These are phyloP conservation scores for Cynaeus angustus DNA, from an alignment of 2,888 invertebrate genomes.

Conservation along the genomic window DNA sequence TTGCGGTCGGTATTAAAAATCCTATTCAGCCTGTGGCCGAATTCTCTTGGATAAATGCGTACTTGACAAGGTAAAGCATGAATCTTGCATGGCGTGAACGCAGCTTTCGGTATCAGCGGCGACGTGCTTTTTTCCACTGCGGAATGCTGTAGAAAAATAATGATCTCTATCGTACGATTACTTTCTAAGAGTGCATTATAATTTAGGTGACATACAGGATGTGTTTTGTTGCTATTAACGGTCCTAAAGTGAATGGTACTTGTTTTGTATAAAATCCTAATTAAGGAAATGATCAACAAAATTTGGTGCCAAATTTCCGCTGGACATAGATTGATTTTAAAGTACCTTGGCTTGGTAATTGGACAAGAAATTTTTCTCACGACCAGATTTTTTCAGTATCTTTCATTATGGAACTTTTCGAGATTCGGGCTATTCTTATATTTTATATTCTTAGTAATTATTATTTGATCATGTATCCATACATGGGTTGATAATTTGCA, in stretches of 20 bases:
- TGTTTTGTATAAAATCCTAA: neutral
- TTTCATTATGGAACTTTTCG: no score
- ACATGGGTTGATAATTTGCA: no score
- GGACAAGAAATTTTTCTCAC: neutral
- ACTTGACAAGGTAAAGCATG: constrained; percentile 40
- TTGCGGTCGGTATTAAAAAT: constrained; percentile 25
- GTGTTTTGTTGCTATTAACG: neutral
- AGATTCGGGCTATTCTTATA: no score
- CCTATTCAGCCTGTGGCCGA: constrained; percentile 37
- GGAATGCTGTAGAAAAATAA: neutral
- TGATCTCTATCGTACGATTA: neutral
- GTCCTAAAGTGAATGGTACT: neutral
- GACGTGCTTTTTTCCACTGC: constrained; percentile 2
- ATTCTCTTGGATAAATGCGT: constrained; percentile 26
- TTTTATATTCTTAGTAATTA: no score
- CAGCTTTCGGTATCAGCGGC: constrained; percentile 21
- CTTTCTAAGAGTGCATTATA: neutral
- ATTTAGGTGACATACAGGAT: constrained; percentile 11
- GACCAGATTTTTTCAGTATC: neutral
- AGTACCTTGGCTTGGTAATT: neutral
- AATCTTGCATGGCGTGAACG: constrained; percentile 26
- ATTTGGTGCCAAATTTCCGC: neutral
- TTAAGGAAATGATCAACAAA: constrained; percentile 9
- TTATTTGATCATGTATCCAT: no score
- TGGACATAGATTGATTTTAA: neutral